Evolutionary conservation across 2,888 invertebrate species (phyloP).

Genomic region (Tridacna gigas): DNA sequence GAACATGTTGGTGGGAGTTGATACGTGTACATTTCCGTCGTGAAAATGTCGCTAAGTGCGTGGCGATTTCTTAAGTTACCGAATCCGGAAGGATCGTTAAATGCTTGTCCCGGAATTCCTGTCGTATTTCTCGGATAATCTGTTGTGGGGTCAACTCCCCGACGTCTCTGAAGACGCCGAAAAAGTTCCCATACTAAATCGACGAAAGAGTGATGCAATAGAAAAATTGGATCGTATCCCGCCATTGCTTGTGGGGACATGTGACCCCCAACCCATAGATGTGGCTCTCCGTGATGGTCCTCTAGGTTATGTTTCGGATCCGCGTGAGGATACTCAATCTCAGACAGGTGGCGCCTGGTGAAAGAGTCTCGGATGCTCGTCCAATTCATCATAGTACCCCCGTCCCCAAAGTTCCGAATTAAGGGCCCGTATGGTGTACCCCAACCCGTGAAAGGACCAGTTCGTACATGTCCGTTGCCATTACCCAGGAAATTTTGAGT

Average conservation of each 20-base stretch:
- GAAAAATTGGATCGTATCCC: constrained; percentile 77
- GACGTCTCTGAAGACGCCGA: constrained; percentile 66
- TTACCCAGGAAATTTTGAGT: constrained; percentile 67
- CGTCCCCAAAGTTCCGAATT: constrained; percentile 69
- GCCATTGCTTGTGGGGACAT: constrained; percentile 76
- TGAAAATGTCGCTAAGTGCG: constrained; percentile 70
- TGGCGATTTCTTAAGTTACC: constrained; percentile 71
- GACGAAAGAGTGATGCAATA: constrained; percentile 76
- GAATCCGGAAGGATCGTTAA: constrained; percentile 71
- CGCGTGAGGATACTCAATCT: constrained; percentile 67
- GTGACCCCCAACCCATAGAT: constrained; percentile 75
- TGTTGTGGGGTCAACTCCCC: constrained; percentile 67
- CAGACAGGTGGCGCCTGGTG: constrained; percentile 56
- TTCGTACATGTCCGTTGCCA: constrained; percentile 68
- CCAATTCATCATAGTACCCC: constrained; percentile 69
- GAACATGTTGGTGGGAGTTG: constrained; percentile 74
- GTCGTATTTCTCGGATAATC: constrained; percentile 70
- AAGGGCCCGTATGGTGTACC: constrained; percentile 68
- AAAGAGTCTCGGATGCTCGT: constrained; percentile 65
- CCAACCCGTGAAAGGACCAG: constrained; percentile 71
- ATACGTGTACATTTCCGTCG: constrained; percentile 72
- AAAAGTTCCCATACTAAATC: constrained; percentile 79
- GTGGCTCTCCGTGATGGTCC: constrained; percentile 68
- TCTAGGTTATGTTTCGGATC: constrained; percentile 66
- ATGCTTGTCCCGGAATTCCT: constrained; percentile 65